phyloP scores from a whole-genome alignment of 2,888 invertebrate species.

The Nudaria mundana region DNA sequence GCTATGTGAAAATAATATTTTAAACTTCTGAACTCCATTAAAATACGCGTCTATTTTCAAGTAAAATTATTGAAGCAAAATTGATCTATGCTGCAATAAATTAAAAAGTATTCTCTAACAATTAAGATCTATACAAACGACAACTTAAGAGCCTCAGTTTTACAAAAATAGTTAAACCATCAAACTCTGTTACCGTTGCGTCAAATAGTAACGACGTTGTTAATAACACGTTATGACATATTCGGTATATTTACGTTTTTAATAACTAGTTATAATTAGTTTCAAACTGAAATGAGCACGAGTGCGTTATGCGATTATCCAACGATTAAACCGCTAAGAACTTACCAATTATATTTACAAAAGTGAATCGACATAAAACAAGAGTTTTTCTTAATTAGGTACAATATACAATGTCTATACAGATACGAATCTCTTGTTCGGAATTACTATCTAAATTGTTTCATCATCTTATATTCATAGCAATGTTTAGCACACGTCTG shows the following conservation, averaged over 20 bases:
- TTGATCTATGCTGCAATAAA: slow-evolving; percentile 47
- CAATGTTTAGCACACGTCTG: slow-evolving; percentile 29
- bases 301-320: slow-evolving; percentile 36
- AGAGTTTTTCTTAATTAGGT: slow-evolving; percentile 43
- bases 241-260: too few relatives aligned
- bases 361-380: slow-evolving; percentile 49
- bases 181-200: slow-evolving; percentile 50
- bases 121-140: slow-evolving; percentile 40
- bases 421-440: slow-evolving; percentile 42
- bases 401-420: slow-evolving; percentile 59
- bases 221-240: too few relatives aligned
- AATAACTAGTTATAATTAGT: slow-evolving; percentile 52
- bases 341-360: slow-evolving; percentile 66
- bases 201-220: too few relatives aligned
- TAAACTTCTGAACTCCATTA: background rate
- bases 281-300: slow-evolving; percentile 49
- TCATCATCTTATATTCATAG: slow-evolving; percentile 34
- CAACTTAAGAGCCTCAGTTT: slow-evolving; percentile 40
- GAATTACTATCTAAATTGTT: slow-evolving; percentile 47
- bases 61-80: slow-evolving; percentile 31
- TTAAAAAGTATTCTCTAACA: slow-evolving; percentile 48
- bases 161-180: slow-evolving; percentile 31
- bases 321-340: slow-evolving; percentile 55
- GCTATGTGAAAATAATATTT: background rate
- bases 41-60: slow-evolving; percentile 11